Conservation (phyloP, 2,888 invertebrate species). For the Drosophila lacicola region DNA sequence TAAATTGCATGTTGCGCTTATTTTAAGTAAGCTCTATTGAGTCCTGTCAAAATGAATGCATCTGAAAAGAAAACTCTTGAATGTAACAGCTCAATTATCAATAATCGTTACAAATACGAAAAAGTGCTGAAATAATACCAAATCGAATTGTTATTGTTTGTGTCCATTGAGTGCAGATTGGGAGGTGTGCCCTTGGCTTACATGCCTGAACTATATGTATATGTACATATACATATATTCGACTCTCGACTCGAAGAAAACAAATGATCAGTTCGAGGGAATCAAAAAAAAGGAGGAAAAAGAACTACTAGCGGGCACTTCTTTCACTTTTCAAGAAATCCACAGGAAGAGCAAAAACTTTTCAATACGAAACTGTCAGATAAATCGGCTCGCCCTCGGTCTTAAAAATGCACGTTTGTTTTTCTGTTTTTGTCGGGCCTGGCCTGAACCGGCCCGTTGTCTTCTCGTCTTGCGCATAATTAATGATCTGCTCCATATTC, state of each 20-base stretch:
- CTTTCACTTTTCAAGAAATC: conserved; percentile 72
- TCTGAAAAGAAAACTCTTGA: conserved; percentile 9
- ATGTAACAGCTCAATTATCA: conserved; percentile 61
- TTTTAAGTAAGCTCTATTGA: no score
- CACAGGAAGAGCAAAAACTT: conserved; percentile 75
- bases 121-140: conserved; percentile 35
- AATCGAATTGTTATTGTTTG: conserved; percentile 61
- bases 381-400: conserved; percentile 58
- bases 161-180: conserved; percentile 34
- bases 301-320: conserved; percentile 34
- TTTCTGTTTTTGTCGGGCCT: conserved; percentile 9
- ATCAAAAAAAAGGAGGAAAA: conserved; percentile 34
- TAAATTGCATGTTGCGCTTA: no score
- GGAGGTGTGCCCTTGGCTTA: conserved; percentile 62
- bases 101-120: conserved; percentile 38
- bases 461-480: conserved; percentile 80
- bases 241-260: conserved; percentile 37
- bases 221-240: not conserved
- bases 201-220: conserved; percentile 34
- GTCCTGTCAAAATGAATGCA: conserved; percentile 13
- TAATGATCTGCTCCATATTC: conserved; percentile 84
- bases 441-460: conserved; percentile 35
- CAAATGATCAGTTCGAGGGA: conserved; percentile 67
- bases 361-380: conserved; percentile 74
- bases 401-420: conserved; percentile 20